Base-by-base conservation (phyloP, 2,113 vertebrate genomes). In the Thunnus maccoyii region DNA sequence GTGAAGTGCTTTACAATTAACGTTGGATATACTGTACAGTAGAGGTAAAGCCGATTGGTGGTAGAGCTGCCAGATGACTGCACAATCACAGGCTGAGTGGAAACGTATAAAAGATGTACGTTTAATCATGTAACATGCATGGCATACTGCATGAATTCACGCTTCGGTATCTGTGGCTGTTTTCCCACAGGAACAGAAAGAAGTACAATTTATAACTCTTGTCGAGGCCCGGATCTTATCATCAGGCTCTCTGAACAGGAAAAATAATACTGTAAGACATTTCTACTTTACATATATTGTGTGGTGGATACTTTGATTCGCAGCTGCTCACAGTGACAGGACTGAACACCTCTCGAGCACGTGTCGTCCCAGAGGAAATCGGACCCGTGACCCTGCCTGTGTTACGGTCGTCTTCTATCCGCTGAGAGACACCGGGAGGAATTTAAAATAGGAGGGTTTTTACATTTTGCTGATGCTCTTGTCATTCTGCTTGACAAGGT, bases 31-130 rank as follows among this genome's bases (percentile, higher is more conserved):
- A 15, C 54, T 3, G 72, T 46, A 50, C 61, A 75, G 74, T 9
- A 66, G 87, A 74, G 73, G 71, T 65, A 56, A 80, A 72, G 52
- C 44, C 48, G 85, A 78, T 17, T 20, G 10, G 48, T 75, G 63
- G 71, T 1, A 74, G 58, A 92, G 92, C 90, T 92, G 92, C 91
- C 92, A 82, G 80, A 82, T 57, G 74, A 91, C 72, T 50, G 81
- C 72, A 86, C 86, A 90, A 90, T 91, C 76, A 76, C 62, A 82
- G 32, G 82, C 83, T 77, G 76, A 75, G 76, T 51, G 25, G 69
- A 81, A 76, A 77, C 17, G 25, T 71, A 56, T 64, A 66, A 76
- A 83, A 71, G 18, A 72, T 4, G 47, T 20, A 66, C 22, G 30
- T 58, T 25, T 72, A 56, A 76, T 83, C 63, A 72, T 52, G 73